Percentiles rank a stretch among this genome's conserved stretches.
Evolutionary conservation across 2,113 vertebrate species (phyloP).

Genomic region (Eudyptes chrysolophus): DNA sequence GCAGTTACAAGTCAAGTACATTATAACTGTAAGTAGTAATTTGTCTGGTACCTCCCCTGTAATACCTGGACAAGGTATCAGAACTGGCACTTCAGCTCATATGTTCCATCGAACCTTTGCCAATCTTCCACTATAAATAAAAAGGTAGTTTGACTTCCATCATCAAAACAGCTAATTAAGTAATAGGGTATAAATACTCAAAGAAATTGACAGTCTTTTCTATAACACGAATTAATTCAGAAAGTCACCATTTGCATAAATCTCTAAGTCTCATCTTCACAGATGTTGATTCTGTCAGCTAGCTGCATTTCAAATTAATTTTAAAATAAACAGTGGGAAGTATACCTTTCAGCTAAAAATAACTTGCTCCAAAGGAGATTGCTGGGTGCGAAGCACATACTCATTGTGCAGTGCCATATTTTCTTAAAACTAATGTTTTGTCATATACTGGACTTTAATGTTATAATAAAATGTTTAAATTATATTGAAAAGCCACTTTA

Average conservation of each 20-base stretch:
- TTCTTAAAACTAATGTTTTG: constrained; percentile 12
- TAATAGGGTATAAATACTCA: constrained; percentile 67
- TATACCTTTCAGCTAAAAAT: constrained; percentile 78
- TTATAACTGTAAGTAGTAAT: neutral
- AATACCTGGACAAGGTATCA: neutral
- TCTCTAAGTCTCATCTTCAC: constrained; percentile 74
- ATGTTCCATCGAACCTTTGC: constrained; percentile 3
- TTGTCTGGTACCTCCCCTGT: neutral
- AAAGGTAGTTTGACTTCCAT: constrained; percentile 62
- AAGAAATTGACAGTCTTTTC: constrained; percentile 70
- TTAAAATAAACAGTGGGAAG: constrained; percentile 74
- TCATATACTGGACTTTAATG: neutral
- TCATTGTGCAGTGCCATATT: constrained; percentile 20
- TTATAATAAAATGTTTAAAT: neutral
- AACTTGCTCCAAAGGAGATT: constrained; percentile 44
- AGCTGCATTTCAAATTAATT: constrained; percentile 78
- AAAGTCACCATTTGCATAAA: constrained; percentile 76
- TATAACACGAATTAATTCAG: constrained; percentile 75
- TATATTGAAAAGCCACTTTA: neutral
- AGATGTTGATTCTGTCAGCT: constrained; percentile 80
- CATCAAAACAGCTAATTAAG: constrained; percentile 74
- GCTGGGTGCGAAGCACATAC: neutral
- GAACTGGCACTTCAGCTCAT: neutral
- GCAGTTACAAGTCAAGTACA: neutral
- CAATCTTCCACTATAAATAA: constrained; percentile 56